These are phyloP conservation scores for Xanthia icteritia DNA, from an alignment of 2,888 invertebrate species.

Conservation along the genomic window DNA sequence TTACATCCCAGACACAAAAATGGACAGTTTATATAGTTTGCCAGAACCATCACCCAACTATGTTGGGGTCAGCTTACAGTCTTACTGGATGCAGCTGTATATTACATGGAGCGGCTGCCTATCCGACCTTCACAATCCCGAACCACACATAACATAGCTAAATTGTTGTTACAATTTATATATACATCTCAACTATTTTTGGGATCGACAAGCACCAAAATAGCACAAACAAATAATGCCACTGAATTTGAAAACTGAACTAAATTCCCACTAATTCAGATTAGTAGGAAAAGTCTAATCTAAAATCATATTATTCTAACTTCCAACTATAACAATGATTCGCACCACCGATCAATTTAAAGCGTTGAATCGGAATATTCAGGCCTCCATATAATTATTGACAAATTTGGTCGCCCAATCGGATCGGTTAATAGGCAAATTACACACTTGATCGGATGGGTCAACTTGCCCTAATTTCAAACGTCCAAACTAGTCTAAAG, in stretches of 20 bases:
- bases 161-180: background rate
- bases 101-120: background rate
- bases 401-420: conserved; percentile 50
- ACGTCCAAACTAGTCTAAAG: conserved; percentile 19
- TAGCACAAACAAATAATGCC: background rate
- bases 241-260: conserved; percentile 18
- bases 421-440: conserved; percentile 45
- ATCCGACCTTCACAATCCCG: background rate
- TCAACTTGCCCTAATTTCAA: conserved; percentile 47
- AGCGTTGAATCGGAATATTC: conserved; percentile 28
- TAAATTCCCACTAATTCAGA: conserved; percentile 10
- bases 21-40: background rate
- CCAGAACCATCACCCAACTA: background rate
- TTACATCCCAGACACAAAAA: background rate
- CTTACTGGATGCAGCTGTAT: background rate
- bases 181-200: background rate
- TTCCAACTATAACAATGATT: conserved; percentile 30
- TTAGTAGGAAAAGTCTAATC: conserved; percentile 24
- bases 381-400: conserved; percentile 55
- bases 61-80: background rate
- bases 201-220: background rate
- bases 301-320: conserved; percentile 45
- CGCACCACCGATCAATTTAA: conserved; percentile 32
- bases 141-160: background rate
- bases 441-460: conserved; percentile 52